phyloP scores from a whole-genome alignment of 2,797 vertebrate genomes.

The Notoglanidium macrostoma region DNA sequence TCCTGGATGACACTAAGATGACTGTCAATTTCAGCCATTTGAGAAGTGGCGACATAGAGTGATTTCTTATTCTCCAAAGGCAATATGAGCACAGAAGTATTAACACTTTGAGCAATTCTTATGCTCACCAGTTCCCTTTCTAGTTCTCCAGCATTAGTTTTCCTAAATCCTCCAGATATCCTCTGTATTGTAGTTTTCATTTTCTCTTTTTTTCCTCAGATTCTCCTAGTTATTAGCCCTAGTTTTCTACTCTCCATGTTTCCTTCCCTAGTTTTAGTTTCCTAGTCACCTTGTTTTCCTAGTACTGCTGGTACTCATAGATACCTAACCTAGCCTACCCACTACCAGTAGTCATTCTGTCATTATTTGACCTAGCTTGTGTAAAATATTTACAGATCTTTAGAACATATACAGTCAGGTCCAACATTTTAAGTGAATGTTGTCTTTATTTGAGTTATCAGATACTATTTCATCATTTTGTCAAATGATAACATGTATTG shows the following conservation, averaged over 20 bases:
- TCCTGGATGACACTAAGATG: background rate
- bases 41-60: background rate
- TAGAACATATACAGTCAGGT: background rate
- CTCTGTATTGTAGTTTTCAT: background rate
- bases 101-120: background rate
- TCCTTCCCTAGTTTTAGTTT: background rate
- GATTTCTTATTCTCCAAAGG: background rate
- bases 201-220: background rate
- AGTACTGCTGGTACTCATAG: background rate
- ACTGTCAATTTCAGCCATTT: background rate
- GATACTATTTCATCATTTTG: background rate
- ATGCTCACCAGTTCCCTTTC: background rate
- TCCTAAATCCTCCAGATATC: background rate
- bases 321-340: background rate
- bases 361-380: background rate
- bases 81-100: background rate
- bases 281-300: background rate
- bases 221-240: background rate
- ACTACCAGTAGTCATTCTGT: background rate
- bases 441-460: background rate
- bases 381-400: background rate
- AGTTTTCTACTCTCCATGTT: background rate
- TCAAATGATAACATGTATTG: background rate
- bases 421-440: background rate
- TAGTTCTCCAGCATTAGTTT: background rate